phyloP scores from a whole-genome alignment of 2,113 vertebrate species.

The Melanerpes aurifrons region DNA sequence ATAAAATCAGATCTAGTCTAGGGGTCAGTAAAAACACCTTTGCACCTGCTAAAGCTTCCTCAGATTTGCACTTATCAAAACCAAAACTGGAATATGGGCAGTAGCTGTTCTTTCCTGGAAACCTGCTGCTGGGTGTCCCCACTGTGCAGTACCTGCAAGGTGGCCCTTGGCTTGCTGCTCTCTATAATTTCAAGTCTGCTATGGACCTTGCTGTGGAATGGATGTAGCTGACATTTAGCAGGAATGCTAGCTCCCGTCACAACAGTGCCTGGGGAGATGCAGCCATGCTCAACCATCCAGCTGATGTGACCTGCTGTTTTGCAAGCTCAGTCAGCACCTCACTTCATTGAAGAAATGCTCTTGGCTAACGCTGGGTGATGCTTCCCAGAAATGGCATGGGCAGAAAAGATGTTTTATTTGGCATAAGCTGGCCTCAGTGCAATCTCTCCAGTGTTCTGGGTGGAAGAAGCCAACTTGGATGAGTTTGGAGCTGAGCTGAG shows the following conservation, averaged over 20 bases:
- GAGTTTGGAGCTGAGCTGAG: background rate
- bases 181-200: background rate
- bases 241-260: conserved; percentile 1
- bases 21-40: background rate
- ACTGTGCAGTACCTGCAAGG: background rate
- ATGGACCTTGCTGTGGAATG: background rate
- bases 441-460: background rate
- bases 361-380: background rate
- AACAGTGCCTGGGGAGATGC: conserved; percentile 33
- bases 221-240: conserved; percentile 59
- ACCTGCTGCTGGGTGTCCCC: fast-evolving
- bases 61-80: background rate
- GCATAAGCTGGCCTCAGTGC: background rate
- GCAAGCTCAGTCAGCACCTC: conserved; percentile 34
- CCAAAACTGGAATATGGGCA: background rate
- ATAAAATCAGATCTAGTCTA: background rate
- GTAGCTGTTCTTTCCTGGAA: background rate
- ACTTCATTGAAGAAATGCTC: background rate
- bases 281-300: background rate
- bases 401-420: background rate
- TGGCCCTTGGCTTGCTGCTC: conserved; percentile 2
- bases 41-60: background rate
- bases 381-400: conserved; percentile 4
- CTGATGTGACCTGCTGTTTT: background rate
- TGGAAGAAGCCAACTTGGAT: background rate